Evolutionary conservation across 2,113 vertebrate species (phyloP).

Genomic region (Falco punctatus): DNA sequence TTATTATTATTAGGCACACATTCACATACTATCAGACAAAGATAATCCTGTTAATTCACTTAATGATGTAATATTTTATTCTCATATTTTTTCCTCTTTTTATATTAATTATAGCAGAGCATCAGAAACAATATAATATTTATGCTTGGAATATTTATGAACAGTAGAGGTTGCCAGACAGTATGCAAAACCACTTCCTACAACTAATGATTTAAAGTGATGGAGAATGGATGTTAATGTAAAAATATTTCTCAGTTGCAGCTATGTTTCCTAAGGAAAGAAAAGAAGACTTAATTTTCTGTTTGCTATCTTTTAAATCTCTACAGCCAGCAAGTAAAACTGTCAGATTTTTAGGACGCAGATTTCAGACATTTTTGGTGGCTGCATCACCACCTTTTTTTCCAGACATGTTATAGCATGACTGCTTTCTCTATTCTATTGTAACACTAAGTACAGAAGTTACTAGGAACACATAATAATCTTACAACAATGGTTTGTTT

Average conservation of each 20-base stretch:
- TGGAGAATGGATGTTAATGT: background rate
- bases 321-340: background rate
- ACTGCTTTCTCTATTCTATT: background rate
- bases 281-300: background rate
- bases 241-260: background rate
- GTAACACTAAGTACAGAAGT: background rate
- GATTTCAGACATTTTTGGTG: background rate
- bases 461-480: background rate
- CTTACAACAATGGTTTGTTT: background rate
- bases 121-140: background rate
- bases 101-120: background rate
- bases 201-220: background rate
- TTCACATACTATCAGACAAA: background rate
- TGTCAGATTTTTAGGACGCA: background rate
- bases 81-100: background rate
- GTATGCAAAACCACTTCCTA: background rate
- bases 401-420: background rate
- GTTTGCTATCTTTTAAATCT: background rate
- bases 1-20: background rate
- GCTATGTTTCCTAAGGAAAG: background rate
- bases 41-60: background rate
- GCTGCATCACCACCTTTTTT: background rate
- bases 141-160: background rate
- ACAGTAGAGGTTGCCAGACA: slow-evolving; percentile 22
- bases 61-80: background rate